Conservation (phyloP, 2,797 vertebrate genomes). For the Fundulus diaphanus region DNA sequence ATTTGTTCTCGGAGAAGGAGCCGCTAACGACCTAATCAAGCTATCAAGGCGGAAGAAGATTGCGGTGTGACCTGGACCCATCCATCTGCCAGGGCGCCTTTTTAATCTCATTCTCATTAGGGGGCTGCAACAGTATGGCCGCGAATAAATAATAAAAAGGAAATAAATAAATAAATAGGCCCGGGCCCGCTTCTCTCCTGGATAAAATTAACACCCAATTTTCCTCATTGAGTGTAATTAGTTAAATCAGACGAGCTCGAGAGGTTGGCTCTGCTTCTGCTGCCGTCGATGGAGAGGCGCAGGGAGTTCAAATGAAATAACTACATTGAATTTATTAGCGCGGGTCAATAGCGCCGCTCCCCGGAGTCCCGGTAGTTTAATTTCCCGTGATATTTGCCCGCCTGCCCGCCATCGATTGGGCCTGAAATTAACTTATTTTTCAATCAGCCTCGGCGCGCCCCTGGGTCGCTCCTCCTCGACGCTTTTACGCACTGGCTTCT, state of each 20-base stretch:
- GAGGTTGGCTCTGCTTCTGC: slow-evolving; percentile 67
- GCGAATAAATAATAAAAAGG: slow-evolving; percentile 79
- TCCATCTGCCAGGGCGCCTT: slow-evolving; percentile 94
- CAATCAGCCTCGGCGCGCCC: slow-evolving; percentile 96
- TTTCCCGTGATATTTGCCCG: slow-evolving; percentile 99
- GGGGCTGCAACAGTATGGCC: slow-evolving; percentile 61
- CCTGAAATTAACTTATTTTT: slow-evolving; percentile 99
- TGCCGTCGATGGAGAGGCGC: slow-evolving; percentile 62
- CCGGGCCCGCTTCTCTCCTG: slow-evolving; percentile 72
- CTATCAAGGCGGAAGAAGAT: slow-evolving; percentile 96
- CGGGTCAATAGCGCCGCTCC: slow-evolving; percentile 95
- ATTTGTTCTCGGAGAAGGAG: slow-evolving; percentile 92
- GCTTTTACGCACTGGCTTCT: slow-evolving; percentile 87
- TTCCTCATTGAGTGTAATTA: slow-evolving; percentile 95
- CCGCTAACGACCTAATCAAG: slow-evolving; percentile 99
- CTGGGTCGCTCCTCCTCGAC: slow-evolving; percentile 90
- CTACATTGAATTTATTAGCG: slow-evolving; percentile 98
- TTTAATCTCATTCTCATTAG: slow-evolving; percentile 92
- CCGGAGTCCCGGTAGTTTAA: slow-evolving; percentile 96
- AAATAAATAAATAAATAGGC: slow-evolving; percentile 81
- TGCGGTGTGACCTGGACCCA: slow-evolving; percentile 94
- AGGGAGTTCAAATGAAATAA: slow-evolving; percentile 87
- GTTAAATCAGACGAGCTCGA: slow-evolving; percentile 95
- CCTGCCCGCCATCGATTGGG: slow-evolving; percentile 99
- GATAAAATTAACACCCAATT: slow-evolving; percentile 98